These are phyloP conservation scores for Phaenicophaeus curvirostris DNA, from an alignment of 2,797 vertebrate genomes.

Conservation along the genomic window DNA sequence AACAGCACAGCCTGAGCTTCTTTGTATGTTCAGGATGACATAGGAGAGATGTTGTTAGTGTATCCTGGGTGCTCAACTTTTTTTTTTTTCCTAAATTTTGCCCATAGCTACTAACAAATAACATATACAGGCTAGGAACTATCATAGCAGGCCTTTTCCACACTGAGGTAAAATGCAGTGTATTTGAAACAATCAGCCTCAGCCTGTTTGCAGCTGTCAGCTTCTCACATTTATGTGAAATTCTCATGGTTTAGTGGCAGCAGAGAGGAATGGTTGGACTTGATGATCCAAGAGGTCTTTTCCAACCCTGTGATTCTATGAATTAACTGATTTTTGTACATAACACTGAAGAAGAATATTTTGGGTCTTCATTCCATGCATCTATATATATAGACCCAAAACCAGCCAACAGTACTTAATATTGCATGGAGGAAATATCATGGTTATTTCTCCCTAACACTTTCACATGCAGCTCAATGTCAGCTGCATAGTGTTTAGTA, in stretches of 20 bases:
- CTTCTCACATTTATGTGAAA: neutral
- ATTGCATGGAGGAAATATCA: neutral
- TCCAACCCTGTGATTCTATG: too few relatives aligned
- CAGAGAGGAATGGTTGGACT: too few relatives aligned
- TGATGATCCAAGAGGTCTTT: too few relatives aligned
- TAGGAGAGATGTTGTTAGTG: neutral
- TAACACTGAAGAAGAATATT: neutral
- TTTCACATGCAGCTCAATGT: neutral
- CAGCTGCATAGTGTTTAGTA: conserved; percentile 9
- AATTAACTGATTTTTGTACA: neutral
- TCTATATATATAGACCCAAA: conserved; percentile 33
- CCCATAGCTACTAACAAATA: neutral
- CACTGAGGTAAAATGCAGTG: neutral
- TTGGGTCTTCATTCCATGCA: neutral
- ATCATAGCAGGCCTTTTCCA: neutral
- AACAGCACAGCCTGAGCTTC: neutral
- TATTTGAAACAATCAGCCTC: neutral
- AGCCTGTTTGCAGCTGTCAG: neutral
- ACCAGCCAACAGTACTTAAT: neutral
- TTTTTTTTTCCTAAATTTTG: neutral
- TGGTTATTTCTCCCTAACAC: neutral
- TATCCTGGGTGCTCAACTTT: neutral
- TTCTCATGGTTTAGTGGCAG: too few relatives aligned
- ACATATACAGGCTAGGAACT: neutral
- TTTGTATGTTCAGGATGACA: neutral